These are phyloP conservation scores for Atractosteus spatula DNA, from an alignment of 2,113 vertebrate species.

Conservation along the genomic window DNA sequence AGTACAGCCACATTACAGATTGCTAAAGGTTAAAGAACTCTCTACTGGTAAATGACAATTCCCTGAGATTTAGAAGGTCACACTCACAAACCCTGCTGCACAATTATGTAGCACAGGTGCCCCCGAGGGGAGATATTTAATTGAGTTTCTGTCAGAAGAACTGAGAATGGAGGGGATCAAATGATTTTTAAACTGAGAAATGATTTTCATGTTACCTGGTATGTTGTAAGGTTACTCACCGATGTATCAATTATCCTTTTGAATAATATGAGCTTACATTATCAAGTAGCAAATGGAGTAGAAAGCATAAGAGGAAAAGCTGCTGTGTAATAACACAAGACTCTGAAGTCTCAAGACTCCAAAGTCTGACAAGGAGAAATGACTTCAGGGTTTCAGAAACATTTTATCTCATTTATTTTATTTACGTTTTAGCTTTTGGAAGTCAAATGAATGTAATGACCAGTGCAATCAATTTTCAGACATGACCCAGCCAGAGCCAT, in stretches of 20 bases:
- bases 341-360: too few relatives aligned
- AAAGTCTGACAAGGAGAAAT: too few relatives aligned
- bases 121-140: slow-evolving; percentile 5
- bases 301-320: slow-evolving; percentile 24
- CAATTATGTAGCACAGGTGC: slow-evolving; percentile 17
- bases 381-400: too few relatives aligned
- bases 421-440: too few relatives aligned
- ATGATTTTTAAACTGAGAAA: slow-evolving; percentile 31
- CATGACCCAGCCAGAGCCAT: too few relatives aligned
- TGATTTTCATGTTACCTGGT: slow-evolving; percentile 36
- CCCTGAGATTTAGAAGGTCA: slow-evolving; percentile 35
- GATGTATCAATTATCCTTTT: slow-evolving; percentile 1
- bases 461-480: too few relatives aligned
- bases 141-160: slow-evolving; percentile 37
- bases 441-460: too few relatives aligned
- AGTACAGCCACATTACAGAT: too few relatives aligned
- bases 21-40: slow-evolving; percentile 17
- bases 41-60: slow-evolving; percentile 34
- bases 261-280: slow-evolving; percentile 4
- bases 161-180: slow-evolving; percentile 50
- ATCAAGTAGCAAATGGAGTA: slow-evolving; percentile 30
- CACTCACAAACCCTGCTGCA: slow-evolving; percentile 14
- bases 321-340: too few relatives aligned
- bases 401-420: too few relatives aligned
- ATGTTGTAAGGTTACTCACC: slow-evolving; percentile 21